Evolutionary conservation across 2,113 vertebrate species (phyloP).

Genomic region (Felis catus): F.catus_Fca126_mat1.0 CM031411.1:2592001-2592500

Average conservation of each 20-base stretch:
- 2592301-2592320: rapidly evolving
- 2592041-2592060: too few relatives aligned
- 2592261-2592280: rapidly evolving
- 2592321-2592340: too few relatives aligned
- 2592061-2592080: background rate
- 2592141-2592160: background rate
- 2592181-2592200: too few relatives aligned
- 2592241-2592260: background rate
- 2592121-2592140: background rate
- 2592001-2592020: rapidly evolving
- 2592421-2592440: rapidly evolving
- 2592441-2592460: background rate
- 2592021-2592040: background rate
- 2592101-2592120: background rate
- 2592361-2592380: background rate
- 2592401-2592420: background rate
- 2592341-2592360: background rate
- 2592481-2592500: background rate
- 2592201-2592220: background rate
- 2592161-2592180: too few relatives aligned
- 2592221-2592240: background rate
- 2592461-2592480: background rate
- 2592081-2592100: background rate
- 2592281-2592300: rapidly evolving
- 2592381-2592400: rapidly evolving